Percentiles rank a stretch among this genome's conserved stretches.
phyloP scores from a whole-genome alignment of 2,888 invertebrate species.

The Crepidodera aurea region DNA sequence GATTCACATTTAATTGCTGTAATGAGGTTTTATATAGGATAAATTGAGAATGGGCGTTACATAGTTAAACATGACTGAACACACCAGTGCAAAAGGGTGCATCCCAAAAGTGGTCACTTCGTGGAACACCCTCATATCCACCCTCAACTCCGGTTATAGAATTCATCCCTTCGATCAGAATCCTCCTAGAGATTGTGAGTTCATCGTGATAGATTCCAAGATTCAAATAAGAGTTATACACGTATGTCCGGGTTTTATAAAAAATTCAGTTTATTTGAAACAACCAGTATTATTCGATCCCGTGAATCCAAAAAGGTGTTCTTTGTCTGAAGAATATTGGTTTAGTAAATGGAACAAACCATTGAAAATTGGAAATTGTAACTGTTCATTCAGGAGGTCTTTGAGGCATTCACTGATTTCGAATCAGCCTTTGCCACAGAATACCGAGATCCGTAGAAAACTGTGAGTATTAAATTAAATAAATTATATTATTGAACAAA shows the following conservation, averaged over 20 bases:
- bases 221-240: constrained; percentile 57
- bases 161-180: constrained; percentile 56
- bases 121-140: constrained; percentile 45
- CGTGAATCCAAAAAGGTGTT: constrained; percentile 51
- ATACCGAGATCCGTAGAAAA: constrained; percentile 34
- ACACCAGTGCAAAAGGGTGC: constrained; percentile 44
- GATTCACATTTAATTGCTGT: constrained; percentile 28
- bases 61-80: constrained; percentile 47
- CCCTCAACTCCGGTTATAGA: constrained; percentile 50
- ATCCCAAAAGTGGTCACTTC: constrained; percentile 49
- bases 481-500: no score
- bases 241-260: constrained; percentile 50
- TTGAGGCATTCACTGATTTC: constrained; percentile 53
- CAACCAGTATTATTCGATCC: constrained; percentile 43
- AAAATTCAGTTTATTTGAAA: constrained; percentile 40
- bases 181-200: constrained; percentile 56
- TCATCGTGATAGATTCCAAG: constrained; percentile 54
- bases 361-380: constrained; percentile 57
- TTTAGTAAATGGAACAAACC: constrained; percentile 62
- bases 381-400: constrained; percentile 60
- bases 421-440: constrained; percentile 42
- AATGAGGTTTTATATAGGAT: constrained; percentile 16
- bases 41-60: constrained; percentile 48
- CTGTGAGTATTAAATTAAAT: constrained; percentile 36
- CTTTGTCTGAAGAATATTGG: constrained; percentile 62